Evolutionary conservation across 2,888 invertebrate species (phyloP), one percentile per base, ranked within the genome.

Genomic region (Pogonocherus hispidulus): DNA sequence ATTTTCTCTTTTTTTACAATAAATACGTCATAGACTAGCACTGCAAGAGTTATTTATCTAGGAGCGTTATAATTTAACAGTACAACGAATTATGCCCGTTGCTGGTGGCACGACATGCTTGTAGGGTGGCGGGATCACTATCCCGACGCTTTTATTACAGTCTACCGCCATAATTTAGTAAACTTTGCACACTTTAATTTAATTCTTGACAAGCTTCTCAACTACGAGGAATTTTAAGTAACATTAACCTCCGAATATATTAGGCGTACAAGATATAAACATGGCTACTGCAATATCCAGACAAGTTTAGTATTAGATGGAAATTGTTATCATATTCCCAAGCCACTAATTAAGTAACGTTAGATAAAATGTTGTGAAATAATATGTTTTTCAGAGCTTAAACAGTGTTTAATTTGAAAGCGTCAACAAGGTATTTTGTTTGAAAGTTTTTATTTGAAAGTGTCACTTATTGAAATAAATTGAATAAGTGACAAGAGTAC

Each of bases 121-220:
- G 59, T 63, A 55, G 69, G 67, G 63, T 55, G 55, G 59, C 16
- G 49, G 66, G 72, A 72, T 72, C 63, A 70, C 69, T 65, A 67
- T 72, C 67, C 59, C 51, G 63, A 63, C 54, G 65, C 66, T 65
- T 70, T 70, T 70, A 73, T 73, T 73, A 73, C 70, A 59, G 62
- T 67, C 55, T 64, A 63, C 69, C 46, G 54, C 67, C 72, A 69
- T 73, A 69, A 73, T 70, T 73, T 69, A 70, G 67, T 57, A 66
- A 73, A 73, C 71, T 73, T 71, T 69, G 71, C 66, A 71, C 71
- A 71, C 70, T 71, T 71, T 70, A 73, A 73, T 70, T 73, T 73
- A 70, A 73, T 73, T 73, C 73, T 73, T 71, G 69, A 73, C 73
- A 71, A 73, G 69, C 60, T 68, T 67, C 64, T 66, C 68, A 72